Evolutionary conservation across 2,888 invertebrate genomes (phyloP), one percentile per base, ranked within the genome.

Genomic region (Phortica magna): DNA sequence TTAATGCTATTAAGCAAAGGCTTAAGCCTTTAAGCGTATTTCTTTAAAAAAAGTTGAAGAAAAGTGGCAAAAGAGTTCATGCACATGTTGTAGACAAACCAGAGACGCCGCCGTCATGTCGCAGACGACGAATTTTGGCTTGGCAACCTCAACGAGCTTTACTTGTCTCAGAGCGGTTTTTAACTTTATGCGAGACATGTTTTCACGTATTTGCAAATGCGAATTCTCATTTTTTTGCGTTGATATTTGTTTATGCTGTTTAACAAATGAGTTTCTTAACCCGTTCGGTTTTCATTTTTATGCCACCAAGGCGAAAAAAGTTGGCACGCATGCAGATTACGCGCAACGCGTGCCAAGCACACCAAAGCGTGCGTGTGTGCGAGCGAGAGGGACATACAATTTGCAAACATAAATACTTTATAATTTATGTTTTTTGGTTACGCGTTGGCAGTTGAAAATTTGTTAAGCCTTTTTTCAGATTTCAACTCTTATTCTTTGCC

Each of bases 211-310:
- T 76, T 57, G 7, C 19, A 74, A 76, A 77, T 77, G 74, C 59
- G 67, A 42, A 74, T 79, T 77, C 48, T 12, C 10, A 39, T 14
- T 17, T 67, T 12, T 7, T 14, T 31, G 82, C 73, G 74, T 79
- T 77, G 65, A 9, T 48, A 14, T 75, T 78, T 76, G 80, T 76
- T 78, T 79, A 76, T 67, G 77, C 72, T 76, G n/a, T n/a, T 70
- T 79, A 80, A 84, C 77, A 80, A 81, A 86, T 84, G 82, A 74
- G 80, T 81, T 85, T 72, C 78, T 79, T 79, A 80, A 77, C 81
- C 78, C 82, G 48, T 72, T 80, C 76, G 43, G 39, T 57, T 39
- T 70, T 31, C 41, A 31, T 65, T 65, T 65, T 41, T 22, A 22
- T 53, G 10, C 14, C 53, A 53, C 10, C n/a, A n/a, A n/a, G n/a